Evolutionary conservation across 2,797 vertebrate species (phyloP).

Genomic region (Mycteria americana): DNA sequence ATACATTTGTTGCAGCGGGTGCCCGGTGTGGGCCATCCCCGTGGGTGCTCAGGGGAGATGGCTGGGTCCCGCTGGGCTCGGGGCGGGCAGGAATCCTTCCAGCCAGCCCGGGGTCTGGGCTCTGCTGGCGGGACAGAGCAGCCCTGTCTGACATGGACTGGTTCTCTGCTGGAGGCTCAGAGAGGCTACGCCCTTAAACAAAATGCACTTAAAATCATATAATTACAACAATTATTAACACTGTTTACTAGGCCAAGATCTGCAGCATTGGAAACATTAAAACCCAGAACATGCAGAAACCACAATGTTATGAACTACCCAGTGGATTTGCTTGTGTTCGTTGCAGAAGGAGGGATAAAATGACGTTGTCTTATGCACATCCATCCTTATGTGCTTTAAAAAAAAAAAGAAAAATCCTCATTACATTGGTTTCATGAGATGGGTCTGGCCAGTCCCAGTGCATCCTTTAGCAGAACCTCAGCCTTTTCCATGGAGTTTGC

Average conservation of each 20-base stretch:
- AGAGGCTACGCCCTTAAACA: neutral
- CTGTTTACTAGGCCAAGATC: neutral
- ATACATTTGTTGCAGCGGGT: accelerated
- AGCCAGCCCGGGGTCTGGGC: neutral
- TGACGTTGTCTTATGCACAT: neutral
- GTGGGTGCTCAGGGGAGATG: neutral
- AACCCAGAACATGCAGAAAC: neutral
- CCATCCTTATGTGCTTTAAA: neutral
- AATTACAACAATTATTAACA: neutral
- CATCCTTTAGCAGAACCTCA: neutral
- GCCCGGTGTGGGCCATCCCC: accelerated
- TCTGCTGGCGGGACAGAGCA: accelerated
- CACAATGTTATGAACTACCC: neutral
- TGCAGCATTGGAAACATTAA: neutral
- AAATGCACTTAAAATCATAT: neutral
- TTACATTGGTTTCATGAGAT: neutral
- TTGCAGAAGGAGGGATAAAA: neutral
- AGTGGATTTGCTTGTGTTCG: neutral
- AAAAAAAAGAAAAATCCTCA: neutral
- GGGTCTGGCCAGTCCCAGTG: neutral
- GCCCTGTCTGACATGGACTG: neutral
- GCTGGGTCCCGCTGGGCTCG: accelerated
- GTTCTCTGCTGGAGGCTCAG: neutral
- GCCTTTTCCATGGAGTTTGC: neutral
- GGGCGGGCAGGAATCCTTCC: neutral